Conservation (phyloP, 2,113 vertebrate species). For the Neolamprologus kungweensis region DNA sequence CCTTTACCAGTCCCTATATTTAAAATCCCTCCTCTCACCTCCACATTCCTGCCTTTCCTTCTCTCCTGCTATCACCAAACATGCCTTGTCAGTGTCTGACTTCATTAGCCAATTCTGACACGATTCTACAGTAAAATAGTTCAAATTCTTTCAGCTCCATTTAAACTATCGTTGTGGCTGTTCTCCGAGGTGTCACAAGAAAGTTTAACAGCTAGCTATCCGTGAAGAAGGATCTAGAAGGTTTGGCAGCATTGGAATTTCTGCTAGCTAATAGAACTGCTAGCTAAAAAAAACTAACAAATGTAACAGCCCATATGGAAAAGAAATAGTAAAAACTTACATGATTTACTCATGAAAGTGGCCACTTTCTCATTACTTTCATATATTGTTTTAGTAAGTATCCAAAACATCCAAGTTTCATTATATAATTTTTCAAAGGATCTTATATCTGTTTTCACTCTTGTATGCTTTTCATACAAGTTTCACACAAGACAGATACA, state of each 20-base stretch:
- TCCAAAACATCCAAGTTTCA: neutral
- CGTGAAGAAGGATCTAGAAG: neutral
- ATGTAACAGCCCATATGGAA: neutral
- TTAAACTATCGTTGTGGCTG: neutral
- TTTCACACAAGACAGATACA: neutral
- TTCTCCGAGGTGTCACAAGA: neutral
- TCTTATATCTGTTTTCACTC: too few species aligned
- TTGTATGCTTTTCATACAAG: neutral
- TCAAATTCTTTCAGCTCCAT: neutral
- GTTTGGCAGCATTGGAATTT: neutral
- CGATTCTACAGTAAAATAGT: neutral
- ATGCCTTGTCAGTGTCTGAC: neutral
- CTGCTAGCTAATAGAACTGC: neutral
- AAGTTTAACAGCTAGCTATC: neutral
- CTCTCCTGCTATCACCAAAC: neutral
- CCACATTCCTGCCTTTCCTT: neutral
- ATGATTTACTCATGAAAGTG: neutral
- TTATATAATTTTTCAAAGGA: neutral
- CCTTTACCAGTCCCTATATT: neutral
- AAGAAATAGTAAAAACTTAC: accelerated
- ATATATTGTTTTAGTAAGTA: neutral
- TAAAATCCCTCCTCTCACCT: neutral
- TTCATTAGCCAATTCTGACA: neutral
- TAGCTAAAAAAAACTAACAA: neutral
- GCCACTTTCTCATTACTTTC: neutral